A percentile compares a stretch with the other conserved stretches of the same genome.
These are phyloP conservation scores for Drosophila vallismaia DNA, from an alignment of 2,888 invertebrate genomes.

Conservation along the genomic window DNA sequence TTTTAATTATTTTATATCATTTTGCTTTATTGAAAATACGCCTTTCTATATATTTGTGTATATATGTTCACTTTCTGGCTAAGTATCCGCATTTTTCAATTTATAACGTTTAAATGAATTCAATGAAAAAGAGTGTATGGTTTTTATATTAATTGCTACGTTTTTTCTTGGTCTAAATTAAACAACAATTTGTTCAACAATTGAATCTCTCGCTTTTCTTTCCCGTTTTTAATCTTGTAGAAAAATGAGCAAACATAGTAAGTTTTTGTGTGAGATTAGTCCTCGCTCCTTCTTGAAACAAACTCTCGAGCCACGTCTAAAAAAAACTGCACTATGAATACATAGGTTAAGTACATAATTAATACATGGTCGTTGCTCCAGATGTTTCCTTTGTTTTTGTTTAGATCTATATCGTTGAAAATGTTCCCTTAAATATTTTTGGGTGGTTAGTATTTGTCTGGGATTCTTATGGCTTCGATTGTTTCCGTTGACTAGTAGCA, in stretches of 20 bases:
- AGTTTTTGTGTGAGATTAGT: conserved; percentile 42
- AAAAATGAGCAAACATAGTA: conserved; percentile 61
- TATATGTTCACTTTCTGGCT: conserved; percentile 50
- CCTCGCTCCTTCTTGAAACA: conserved; percentile 45
- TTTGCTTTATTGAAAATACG: conserved; percentile 78
- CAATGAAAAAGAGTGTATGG: conserved; percentile 48
- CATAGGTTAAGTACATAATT: conserved; percentile 64
- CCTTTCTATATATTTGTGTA: conserved; percentile 71
- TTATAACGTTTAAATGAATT: conserved; percentile 52
- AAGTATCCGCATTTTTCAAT: conserved; percentile 61
- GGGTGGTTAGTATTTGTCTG: conserved; percentile 53
- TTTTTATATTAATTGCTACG: conserved; percentile 47
- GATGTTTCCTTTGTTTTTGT: conserved; percentile 4
- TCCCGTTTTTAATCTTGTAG: conserved; percentile 34
- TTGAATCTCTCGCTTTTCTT: conserved; percentile 52
- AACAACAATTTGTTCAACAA: conserved; percentile 71
- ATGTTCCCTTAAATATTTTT: conserved; percentile 32
- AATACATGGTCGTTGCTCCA: conserved; percentile 67
- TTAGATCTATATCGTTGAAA: conserved; percentile 28
- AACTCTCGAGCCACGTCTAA: conserved; percentile 41
- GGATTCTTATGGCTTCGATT: conserved; percentile 50
- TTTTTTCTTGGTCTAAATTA: conserved; percentile 57
- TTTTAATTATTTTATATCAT: conserved; percentile 32
- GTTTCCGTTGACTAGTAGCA: conserved; percentile 60
- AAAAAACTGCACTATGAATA: conserved; percentile 28